These are phyloP conservation scores for Liopterus haemorrhoidalis DNA, from an alignment of 2,888 invertebrate species.

Conservation along the genomic window DNA sequence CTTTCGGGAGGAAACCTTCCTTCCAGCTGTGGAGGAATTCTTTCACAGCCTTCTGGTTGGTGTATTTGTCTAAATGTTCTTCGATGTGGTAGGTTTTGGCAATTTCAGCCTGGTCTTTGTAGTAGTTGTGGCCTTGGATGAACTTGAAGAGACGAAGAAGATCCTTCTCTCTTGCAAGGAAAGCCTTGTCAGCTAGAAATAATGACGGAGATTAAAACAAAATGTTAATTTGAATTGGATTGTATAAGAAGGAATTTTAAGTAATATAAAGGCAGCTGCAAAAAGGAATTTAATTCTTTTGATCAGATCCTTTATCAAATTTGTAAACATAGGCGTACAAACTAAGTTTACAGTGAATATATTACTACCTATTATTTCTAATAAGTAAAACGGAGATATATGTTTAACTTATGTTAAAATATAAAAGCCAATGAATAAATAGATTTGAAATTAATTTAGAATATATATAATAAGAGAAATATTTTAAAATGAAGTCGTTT, in stretches of 20 bases:
- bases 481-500: no score
- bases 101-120: conserved; percentile 51
- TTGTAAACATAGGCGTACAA: no score
- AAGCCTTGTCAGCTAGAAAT: conserved; percentile 30
- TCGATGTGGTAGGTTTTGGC: conserved; percentile 55
- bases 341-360: no score
- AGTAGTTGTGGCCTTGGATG: conserved; percentile 57
- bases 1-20: conserved; percentile 53
- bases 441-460: no score
- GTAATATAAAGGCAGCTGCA: no score
- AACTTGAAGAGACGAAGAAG: conserved; percentile 55
- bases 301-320: no score
- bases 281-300: no score
- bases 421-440: no score
- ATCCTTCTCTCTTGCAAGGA: conserved; percentile 42
- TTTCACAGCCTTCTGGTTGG: conserved; percentile 53
- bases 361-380: no score
- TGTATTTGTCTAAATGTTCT: conserved; percentile 50
- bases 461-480: no score
- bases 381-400: no score
- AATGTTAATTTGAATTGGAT: conserved; percentile 40
- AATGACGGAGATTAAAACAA: conserved; percentile 53
- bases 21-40: conserved; percentile 52
- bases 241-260: neutral
- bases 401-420: no score